Conservation (phyloP, 2,797 vertebrate genomes). For the Ctenopoma multispine region DNA sequence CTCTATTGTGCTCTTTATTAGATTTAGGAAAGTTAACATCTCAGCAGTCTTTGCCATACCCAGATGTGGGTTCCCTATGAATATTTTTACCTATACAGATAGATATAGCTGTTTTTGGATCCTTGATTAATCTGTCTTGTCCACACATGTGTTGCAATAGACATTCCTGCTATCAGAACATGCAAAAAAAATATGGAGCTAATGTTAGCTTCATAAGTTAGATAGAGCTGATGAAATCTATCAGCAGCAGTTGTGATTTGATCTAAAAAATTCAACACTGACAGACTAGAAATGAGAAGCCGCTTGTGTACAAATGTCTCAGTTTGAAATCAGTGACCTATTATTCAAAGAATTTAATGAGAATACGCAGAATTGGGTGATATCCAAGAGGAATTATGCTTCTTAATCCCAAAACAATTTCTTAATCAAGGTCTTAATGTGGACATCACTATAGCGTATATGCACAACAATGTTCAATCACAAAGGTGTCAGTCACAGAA, state of each 20-base stretch:
- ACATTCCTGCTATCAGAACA: too few species aligned
- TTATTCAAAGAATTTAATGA: background rate
- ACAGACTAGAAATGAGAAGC: background rate
- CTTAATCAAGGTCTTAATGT: background rate
- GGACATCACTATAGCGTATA: background rate
- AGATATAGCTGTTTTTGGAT: too few species aligned
- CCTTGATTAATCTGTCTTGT: too few species aligned
- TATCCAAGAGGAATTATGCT: background rate
- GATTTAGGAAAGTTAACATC: too few species aligned
- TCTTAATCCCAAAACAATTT: background rate
- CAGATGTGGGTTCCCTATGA: too few species aligned
- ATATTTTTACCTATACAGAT: too few species aligned
- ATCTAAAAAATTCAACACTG: background rate
- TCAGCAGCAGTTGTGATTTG: background rate
- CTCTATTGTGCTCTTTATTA: too few species aligned
- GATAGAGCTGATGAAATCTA: background rate
- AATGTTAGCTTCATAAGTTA: background rate
- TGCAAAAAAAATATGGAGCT: background rate
- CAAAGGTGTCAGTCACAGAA: background rate
- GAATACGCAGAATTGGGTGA: background rate
- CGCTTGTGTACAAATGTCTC: background rate
- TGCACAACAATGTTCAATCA: background rate
- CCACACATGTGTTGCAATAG: too few species aligned
- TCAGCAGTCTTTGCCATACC: too few species aligned
- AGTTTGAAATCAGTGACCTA: background rate